Percentiles rank a stretch among this genome's conserved stretches.
phyloP scores from a whole-genome alignment of 1,140 invertebrate species.

The Grapholita molesta region DNA sequence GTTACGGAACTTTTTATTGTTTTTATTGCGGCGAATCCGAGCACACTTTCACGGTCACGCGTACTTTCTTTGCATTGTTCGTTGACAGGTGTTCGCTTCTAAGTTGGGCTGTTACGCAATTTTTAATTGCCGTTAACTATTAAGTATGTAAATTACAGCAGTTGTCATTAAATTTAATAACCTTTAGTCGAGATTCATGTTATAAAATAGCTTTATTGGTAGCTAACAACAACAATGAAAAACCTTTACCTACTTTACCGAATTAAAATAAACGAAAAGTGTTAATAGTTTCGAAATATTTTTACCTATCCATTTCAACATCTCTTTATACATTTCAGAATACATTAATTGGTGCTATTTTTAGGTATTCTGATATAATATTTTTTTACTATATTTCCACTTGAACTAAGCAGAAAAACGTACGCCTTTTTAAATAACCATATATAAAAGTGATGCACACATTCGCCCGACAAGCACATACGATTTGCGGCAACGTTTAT shows the following conservation, averaged over 20 bases:
- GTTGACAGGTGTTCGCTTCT: constrained; percentile 8
- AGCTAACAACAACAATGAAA: too few species aligned
- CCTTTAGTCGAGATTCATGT: neutral
- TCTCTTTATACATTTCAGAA: too few species aligned
- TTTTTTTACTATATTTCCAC: too few species aligned
- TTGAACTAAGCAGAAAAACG: too few species aligned
- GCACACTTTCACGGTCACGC: constrained; percentile 55
- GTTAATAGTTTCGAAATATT: too few species aligned
- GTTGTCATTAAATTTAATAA: neutral
- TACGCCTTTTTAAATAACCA: neutral
- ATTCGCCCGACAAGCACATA: constrained; percentile 16
- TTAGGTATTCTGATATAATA: too few species aligned
- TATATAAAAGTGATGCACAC: neutral
- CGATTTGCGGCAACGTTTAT: constrained; percentile 20
- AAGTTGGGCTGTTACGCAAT: neutral
- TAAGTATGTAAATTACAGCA: neutral
- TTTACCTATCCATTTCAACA: too few species aligned
- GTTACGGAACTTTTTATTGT: constrained; percentile 40
- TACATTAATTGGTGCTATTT: too few species aligned
- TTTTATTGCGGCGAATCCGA: constrained; percentile 42
- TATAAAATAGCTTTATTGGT: neutral
- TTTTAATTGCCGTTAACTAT: neutral
- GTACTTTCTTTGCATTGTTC: constrained; percentile 48
- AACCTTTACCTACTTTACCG: too few species aligned
- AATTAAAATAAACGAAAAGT: too few species aligned